phyloP scores from a whole-genome alignment of 2,113 vertebrate genomes.

The Elephas maximus region DNA sequence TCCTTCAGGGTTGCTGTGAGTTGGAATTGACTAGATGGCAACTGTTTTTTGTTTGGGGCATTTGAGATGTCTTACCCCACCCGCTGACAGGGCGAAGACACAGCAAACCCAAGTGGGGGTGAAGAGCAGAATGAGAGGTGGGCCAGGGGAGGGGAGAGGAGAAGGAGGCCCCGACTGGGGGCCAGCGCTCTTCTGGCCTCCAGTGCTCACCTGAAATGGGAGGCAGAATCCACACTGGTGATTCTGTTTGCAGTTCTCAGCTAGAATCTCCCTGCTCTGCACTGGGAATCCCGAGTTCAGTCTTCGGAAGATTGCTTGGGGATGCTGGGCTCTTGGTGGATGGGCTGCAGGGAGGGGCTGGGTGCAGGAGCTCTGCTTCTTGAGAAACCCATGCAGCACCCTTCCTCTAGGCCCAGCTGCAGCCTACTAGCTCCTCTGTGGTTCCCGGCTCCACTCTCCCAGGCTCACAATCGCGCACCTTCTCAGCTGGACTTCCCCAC shows the following conservation, averaged over 20 bases:
- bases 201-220: not conserved
- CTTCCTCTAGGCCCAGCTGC: rapidly evolving
- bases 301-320: not conserved
- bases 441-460: not conserved
- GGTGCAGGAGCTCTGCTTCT: not conserved
- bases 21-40: too few relatives aligned
- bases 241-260: not conserved
- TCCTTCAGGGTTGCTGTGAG: too few relatives aligned
- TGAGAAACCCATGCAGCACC: not conserved
- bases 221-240: not conserved
- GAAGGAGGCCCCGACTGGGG: rapidly evolving
- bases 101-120: not conserved
- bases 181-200: not conserved
- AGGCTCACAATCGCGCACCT: not conserved
- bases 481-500: not conserved
- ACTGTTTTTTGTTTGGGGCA: not conserved
- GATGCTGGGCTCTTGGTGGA: not conserved
- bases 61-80: not conserved
- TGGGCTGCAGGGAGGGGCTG: not conserved
- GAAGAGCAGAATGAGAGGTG: not conserved
- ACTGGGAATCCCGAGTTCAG: not conserved
- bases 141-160: not conserved
- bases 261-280: not conserved
- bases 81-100: not conserved
- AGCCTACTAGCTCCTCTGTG: too few relatives aligned